These are phyloP conservation scores for Porites australiensis DNA, from an alignment of 64 coral and sea anemone species.

Conservation along the genomic window DNA sequence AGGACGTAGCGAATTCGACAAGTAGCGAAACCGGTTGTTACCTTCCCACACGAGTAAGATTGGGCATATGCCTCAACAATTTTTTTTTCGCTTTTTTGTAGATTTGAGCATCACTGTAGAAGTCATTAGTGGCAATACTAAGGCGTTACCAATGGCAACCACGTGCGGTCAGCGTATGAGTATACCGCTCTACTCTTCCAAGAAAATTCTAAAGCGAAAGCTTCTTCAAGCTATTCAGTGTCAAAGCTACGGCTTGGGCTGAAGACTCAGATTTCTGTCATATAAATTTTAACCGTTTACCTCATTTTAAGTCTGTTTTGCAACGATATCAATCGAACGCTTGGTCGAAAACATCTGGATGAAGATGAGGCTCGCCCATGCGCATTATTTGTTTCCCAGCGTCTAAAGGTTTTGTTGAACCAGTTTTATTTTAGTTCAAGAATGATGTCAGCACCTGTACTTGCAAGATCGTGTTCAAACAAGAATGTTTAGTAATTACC, in stretches of 20 bases:
- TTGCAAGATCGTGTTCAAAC: too few relatives aligned
- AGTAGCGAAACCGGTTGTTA: too few relatives aligned
- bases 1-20: too few relatives aligned
- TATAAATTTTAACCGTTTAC: not conserved
- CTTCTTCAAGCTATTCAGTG: constrained; percentile 94
- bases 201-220: constrained; percentile 85
- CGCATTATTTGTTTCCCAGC: not conserved
- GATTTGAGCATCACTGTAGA: constrained; percentile 89
- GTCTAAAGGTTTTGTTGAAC: not conserved
- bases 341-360: not conserved
- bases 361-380: not conserved
- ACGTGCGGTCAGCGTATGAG: constrained; percentile 97
- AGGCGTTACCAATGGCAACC: constrained; percentile 97
- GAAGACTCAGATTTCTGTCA: not conserved
- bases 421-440: too few relatives aligned
- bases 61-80: not conserved
- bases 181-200: constrained; percentile 89
- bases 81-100: constrained; percentile 17
- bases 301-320: not conserved
- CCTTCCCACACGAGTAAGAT: too few relatives aligned
- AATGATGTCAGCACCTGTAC: too few relatives aligned
- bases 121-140: constrained; percentile 94
- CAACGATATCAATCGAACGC: not conserved
- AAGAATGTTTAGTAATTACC: too few relatives aligned
- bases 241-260: constrained; percentile 92